phyloP scores from a whole-genome alignment of 2,797 vertebrate species.

The Catostomus latipinnis region DNA sequence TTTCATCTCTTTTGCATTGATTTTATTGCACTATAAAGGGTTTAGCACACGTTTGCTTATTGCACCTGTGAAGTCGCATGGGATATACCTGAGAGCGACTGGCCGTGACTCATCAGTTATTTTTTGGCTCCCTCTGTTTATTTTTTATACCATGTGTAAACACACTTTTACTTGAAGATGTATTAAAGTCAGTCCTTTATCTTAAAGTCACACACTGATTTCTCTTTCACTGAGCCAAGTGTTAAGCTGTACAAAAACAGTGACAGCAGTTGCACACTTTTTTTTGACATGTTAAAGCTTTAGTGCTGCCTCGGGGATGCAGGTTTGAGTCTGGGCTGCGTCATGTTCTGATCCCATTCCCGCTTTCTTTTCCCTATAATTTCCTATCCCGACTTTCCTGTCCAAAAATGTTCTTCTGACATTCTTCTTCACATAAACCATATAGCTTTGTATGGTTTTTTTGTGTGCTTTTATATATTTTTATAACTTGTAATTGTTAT shows the following conservation, averaged over 20 bases:
- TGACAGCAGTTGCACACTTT: not conserved
- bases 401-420: no score
- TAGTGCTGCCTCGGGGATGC: not conserved
- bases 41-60: conserved; percentile 77
- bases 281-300: not conserved
- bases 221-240: conserved; percentile 1
- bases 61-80: conserved; percentile 85
- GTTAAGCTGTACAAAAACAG: not conserved
- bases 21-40: conserved; percentile 89
- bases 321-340: conserved; percentile 1
- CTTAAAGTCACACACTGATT: conserved; percentile 68
- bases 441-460: no score
- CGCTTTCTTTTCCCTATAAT: not conserved
- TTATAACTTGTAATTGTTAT: no score
- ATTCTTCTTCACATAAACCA: no score
- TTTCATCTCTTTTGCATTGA: conserved; percentile 75
- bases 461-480: no score
- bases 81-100: conserved; percentile 74
- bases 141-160: conserved; percentile 99
- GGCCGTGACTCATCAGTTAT: conserved; percentile 81
- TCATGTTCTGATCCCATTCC: not conserved
- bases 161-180: conserved; percentile 92
- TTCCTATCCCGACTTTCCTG: no score
- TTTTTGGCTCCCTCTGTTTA: conserved; percentile 78
- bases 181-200: conserved; percentile 92